Conservation (phyloP, 2,888 invertebrate genomes). For the Drosophila affinis region DNA sequence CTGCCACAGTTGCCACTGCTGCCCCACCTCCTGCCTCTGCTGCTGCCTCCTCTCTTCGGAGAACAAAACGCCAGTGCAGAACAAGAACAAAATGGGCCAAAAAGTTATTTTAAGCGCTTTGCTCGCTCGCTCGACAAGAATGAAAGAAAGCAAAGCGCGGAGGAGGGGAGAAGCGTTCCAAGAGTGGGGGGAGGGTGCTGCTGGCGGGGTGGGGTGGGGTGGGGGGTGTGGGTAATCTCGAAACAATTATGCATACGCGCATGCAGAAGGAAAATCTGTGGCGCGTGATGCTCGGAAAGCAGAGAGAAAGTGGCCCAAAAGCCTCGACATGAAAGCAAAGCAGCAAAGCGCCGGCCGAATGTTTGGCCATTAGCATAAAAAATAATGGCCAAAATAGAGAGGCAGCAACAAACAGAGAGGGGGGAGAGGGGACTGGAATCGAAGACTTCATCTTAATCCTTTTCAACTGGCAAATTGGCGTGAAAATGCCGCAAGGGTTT, state of each 20-base stretch:
- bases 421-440: not conserved
- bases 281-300: slow-evolving; percentile 65
- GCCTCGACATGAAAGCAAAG: slow-evolving; percentile 65
- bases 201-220: not conserved
- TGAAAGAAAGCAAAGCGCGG: slow-evolving; percentile 28
- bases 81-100: slow-evolving; percentile 79
- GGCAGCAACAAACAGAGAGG: not conserved
- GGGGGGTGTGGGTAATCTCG: slow-evolving; percentile 60
- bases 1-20: not conserved
- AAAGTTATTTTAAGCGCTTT: slow-evolving; percentile 78
- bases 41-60: slow-evolving; percentile 23
- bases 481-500: slow-evolving; percentile 18
- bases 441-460: slow-evolving; percentile 70
- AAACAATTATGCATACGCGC: slow-evolving; percentile 79
- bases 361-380: slow-evolving; percentile 76
- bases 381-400: slow-evolving; percentile 59
- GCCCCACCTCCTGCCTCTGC: not conserved
- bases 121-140: slow-evolving; percentile 29
- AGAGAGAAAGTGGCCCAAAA: slow-evolving; percentile 46
- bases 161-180: slow-evolving; percentile 34
- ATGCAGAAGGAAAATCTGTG: slow-evolving; percentile 63
- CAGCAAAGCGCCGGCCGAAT: slow-evolving; percentile 60
- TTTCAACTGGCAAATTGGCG: slow-evolving; percentile 44
- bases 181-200: slow-evolving; percentile 23
- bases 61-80: slow-evolving; percentile 54